A percentile compares a stretch with the other conserved stretches of the same genome.
phyloP scores from a whole-genome alignment of 1,140 invertebrate species.

The Chironomus striatipennis region DNA sequence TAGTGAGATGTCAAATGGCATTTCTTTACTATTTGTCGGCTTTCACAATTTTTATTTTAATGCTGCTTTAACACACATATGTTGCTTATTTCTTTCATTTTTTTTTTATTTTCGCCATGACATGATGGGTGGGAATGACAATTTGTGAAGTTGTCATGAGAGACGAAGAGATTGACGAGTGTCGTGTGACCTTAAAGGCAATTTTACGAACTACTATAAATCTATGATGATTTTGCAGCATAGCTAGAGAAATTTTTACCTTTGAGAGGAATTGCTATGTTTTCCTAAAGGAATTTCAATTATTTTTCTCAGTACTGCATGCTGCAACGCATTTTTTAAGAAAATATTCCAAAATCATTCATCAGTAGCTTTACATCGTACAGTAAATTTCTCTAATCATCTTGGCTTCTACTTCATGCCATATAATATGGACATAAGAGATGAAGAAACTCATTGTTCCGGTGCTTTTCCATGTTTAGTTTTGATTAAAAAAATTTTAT shows the following conservation, averaged over 20 bases:
- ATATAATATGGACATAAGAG: background rate
- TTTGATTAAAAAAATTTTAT: background rate
- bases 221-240: background rate
- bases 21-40: background rate
- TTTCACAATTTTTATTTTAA: background rate
- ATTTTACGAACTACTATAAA: background rate
- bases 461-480: slow-evolving; percentile 5
- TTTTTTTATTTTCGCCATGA: background rate
- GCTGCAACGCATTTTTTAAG: no score
- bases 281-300: background rate
- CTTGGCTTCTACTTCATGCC: background rate
- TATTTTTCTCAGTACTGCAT: no score
- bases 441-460: background rate
- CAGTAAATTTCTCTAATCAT: background rate
- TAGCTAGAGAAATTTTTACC: background rate
- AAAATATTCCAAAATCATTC: no score
- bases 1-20: no score
- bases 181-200: background rate
- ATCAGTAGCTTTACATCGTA: background rate
- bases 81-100: no score
- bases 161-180: background rate
- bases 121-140: slow-evolving; percentile 11
- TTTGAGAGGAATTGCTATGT: background rate
- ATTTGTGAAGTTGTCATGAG: background rate
- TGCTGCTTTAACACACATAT: no score